These are phyloP conservation scores for Pterocles burchelli DNA, from an alignment of 2,113 vertebrate species.

Conservation along the genomic window DNA sequence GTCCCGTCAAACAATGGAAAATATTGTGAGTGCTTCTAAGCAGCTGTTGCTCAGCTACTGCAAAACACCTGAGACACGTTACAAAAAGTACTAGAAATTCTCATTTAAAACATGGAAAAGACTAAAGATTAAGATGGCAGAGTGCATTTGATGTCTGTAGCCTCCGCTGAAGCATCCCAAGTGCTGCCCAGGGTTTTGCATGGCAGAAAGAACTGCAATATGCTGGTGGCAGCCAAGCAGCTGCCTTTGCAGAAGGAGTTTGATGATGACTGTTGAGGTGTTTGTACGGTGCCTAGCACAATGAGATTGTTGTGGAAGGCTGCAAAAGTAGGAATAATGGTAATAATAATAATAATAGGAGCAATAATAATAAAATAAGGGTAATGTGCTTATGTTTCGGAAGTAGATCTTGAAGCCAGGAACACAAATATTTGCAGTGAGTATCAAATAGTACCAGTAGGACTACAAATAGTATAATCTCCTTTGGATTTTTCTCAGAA, in stretches of 20 bases:
- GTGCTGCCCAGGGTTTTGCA: background rate
- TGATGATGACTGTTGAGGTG: background rate
- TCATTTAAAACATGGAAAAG: background rate
- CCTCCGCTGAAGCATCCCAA: background rate
- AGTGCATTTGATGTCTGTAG: background rate
- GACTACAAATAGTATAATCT: background rate
- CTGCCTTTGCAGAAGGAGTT: background rate
- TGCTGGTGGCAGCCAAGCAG: background rate
- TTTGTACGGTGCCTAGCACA: background rate
- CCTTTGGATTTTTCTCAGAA: background rate
- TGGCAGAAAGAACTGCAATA: background rate
- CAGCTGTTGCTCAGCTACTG: slow-evolving; percentile 15
- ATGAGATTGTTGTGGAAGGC: background rate
- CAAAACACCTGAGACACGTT: slow-evolving; percentile 11
- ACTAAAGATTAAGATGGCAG: background rate
- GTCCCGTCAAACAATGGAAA: slow-evolving; percentile 25
- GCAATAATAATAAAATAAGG: background rate
- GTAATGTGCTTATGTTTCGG: background rate
- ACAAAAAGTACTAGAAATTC: background rate
- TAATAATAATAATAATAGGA: background rate
- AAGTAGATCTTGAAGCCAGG: background rate
- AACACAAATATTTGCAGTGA: background rate
- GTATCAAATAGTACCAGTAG: background rate
- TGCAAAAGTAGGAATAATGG: background rate
- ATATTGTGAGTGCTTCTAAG: slow-evolving; percentile 1